Evolutionary conservation across 2,888 invertebrate species (phyloP).

Genomic region (Halictus ligatus): DNA sequence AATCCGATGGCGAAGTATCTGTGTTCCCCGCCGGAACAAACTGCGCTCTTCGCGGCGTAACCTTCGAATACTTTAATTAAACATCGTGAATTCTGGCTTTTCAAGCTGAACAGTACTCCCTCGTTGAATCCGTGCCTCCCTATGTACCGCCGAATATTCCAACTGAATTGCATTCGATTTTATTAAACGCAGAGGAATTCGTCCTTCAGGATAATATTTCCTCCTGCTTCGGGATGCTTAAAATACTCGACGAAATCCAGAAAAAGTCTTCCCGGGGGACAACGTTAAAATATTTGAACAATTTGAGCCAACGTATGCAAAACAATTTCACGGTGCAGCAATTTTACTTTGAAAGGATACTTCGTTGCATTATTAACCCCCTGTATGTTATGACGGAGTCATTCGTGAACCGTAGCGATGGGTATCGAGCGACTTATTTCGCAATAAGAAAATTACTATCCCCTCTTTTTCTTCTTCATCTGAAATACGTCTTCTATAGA

Average conservation of each 20-base stretch:
- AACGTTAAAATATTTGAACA: not conserved
- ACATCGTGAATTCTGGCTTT: slow-evolving; percentile 10
- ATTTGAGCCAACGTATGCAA: too few species aligned
- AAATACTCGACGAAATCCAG: not conserved
- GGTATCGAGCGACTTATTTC: too few species aligned
- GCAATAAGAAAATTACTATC: too few species aligned
- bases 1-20: slow-evolving; percentile 29
- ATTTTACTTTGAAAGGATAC: too few species aligned
- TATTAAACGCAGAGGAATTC: not conserved
- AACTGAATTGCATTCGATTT: not conserved
- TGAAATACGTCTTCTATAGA: too few species aligned
- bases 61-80: slow-evolving; percentile 34
- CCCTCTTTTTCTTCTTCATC: too few species aligned
- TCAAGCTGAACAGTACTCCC: not conserved
- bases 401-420: too few species aligned
- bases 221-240: not conserved
- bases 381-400: too few species aligned
- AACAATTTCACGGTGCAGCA: too few species aligned
- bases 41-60: slow-evolving; percentile 13
- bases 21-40: slow-evolving; percentile 17
- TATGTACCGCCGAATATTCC: not conserved
- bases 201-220: not conserved
- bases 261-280: not conserved
- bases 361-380: too few species aligned
- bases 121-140: not conserved